Percentiles rank a stretch among this genome's conserved stretches.
Evolutionary conservation across 2,113 vertebrate genomes (phyloP).

Genomic region (Poeciliopsis prolifica): DNA sequence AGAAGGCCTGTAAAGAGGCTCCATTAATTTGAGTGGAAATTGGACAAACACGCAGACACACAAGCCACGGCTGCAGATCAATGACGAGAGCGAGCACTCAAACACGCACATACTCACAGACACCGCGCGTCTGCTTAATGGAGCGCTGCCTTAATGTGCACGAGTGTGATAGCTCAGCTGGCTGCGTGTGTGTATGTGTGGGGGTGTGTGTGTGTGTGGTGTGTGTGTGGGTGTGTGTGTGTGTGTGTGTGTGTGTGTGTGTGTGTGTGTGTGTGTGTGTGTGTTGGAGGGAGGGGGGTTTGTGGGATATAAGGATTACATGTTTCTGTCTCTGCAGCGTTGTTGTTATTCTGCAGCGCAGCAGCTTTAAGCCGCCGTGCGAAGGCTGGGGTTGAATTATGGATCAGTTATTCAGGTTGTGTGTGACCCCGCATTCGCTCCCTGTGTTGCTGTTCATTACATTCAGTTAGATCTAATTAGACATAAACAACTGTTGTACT

Average conservation of each 20-base stretch:
- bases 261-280: conserved; percentile 2
- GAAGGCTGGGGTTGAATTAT: conserved; percentile 30
- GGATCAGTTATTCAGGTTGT: conserved; percentile 15
- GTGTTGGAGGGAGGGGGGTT: too few relatives aligned
- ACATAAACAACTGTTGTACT: not conserved
- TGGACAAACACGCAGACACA: conserved; percentile 63
- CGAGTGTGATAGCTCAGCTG: conserved; percentile 50
- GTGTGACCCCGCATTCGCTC: not conserved
- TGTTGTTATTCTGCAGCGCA: conserved; percentile 35
- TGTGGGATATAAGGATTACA: conserved; percentile 15
- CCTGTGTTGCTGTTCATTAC: conserved; percentile 4
- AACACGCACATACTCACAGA: conserved; percentile 58
- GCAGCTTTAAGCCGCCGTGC: conserved; percentile 35
- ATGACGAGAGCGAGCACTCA: conserved; percentile 55
- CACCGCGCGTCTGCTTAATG: conserved; percentile 53
- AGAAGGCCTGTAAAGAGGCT: conserved; percentile 76
- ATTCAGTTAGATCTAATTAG: not conserved
- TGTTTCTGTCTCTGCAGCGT: conserved; percentile 14
- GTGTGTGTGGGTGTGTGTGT: too few relatives aligned
- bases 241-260: too few relatives aligned
- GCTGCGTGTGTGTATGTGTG: conserved; percentile 11
- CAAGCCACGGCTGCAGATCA: conserved; percentile 48
- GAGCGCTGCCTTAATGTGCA: conserved; percentile 56
- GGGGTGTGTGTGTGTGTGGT: too few relatives aligned
- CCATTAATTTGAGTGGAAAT: conserved; percentile 78